These are phyloP conservation scores for Tachystola acroxantha DNA, from an alignment of 2,888 invertebrate genomes.

Conservation along the genomic window DNA sequence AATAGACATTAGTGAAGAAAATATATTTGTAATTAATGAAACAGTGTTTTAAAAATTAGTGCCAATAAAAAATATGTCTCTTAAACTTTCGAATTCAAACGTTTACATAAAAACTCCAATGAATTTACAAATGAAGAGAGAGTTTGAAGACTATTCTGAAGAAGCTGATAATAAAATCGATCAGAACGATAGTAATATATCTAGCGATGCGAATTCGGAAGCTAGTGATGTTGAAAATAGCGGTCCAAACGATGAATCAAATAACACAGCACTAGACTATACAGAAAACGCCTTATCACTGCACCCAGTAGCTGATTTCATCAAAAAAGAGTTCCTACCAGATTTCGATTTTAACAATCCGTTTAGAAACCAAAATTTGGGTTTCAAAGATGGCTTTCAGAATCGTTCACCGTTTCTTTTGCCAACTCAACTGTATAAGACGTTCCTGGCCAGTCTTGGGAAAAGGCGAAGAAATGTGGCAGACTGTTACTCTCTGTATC, in stretches of 20 bases:
- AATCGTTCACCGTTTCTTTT: conserved; percentile 78
- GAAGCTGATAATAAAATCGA: conserved; percentile 50
- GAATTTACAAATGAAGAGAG: conserved; percentile 66
- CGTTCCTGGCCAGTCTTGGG: conserved; percentile 82
- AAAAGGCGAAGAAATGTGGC: conserved; percentile 66
- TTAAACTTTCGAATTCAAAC: conserved; percentile 59
- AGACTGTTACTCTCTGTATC: conserved; percentile 68
- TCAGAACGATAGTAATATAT: conserved; percentile 54
- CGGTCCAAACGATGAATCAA: conserved; percentile 45
- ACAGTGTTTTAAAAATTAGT: conserved; percentile 30
- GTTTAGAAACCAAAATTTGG: conserved; percentile 58
- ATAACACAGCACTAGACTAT: conserved; percentile 54
- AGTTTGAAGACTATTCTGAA: conserved; percentile 56
- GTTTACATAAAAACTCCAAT: conserved; percentile 60
- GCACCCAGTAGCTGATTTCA: conserved; percentile 68
- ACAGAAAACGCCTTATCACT: conserved; percentile 57
- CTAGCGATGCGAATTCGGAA: conserved; percentile 64
- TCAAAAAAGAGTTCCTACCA: conserved; percentile 71
- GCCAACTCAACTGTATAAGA: conserved; percentile 89
- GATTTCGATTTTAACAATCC: conserved; percentile 66
- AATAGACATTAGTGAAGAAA: conserved; percentile 46
- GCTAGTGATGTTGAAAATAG: conserved; percentile 64
- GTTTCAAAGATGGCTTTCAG: conserved; percentile 61
- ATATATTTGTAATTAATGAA: conserved; percentile 41
- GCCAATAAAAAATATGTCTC: conserved; percentile 57